A percentile compares a stretch with the other conserved stretches of the same genome.
Evolutionary conservation across 2,797 vertebrate genomes (phyloP).

Genomic region (Sebastes minor): DNA sequence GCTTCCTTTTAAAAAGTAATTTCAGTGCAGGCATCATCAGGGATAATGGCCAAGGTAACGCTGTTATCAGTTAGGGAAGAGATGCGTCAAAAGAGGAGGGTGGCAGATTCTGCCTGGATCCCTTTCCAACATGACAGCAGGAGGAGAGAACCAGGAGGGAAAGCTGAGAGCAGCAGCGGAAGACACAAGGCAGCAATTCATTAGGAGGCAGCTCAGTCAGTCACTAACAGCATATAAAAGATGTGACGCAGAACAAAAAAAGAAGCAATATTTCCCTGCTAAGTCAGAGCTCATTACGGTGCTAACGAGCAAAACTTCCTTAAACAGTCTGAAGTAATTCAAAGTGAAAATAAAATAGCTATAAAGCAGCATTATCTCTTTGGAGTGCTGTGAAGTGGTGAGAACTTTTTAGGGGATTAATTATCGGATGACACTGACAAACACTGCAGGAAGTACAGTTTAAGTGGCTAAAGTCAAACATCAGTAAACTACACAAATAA

Average conservation of each 20-base stretch:
- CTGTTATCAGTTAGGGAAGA: slow-evolving; percentile 53
- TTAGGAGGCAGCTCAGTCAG: slow-evolving; percentile 68
- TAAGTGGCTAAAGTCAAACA: slow-evolving; percentile 25
- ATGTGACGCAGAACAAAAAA: slow-evolving; percentile 25
- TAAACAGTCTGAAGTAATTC: slow-evolving; percentile 41
- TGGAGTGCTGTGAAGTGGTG: not conserved
- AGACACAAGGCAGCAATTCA: slow-evolving; percentile 58
- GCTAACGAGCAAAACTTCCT: slow-evolving; percentile 58
- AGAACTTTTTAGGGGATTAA: slow-evolving; percentile 19
- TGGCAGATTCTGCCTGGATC: slow-evolving; percentile 61
- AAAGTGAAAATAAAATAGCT: slow-evolving; percentile 47
- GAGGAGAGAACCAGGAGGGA: slow-evolving; percentile 57
- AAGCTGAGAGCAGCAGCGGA: slow-evolving; percentile 42
- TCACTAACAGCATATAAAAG: slow-evolving; percentile 59
- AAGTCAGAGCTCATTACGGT: slow-evolving; percentile 61
- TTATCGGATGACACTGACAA: not conserved
- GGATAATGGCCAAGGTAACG: slow-evolving; percentile 65
- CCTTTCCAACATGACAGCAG: slow-evolving; percentile 69
- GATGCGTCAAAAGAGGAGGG: slow-evolving; percentile 53
- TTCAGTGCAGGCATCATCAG: slow-evolving; percentile 37
- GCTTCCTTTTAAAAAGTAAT: slow-evolving; percentile 44
- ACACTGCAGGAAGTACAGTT: not conserved
- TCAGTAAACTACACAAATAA: not conserved
- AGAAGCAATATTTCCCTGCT: slow-evolving; percentile 28
- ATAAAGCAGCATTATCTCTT: slow-evolving; percentile 4